Percentiles rank a stretch among this genome's conserved stretches.
Conservation (phyloP, 2,113 vertebrate species). For the Fulmarus glacialis region DNA sequence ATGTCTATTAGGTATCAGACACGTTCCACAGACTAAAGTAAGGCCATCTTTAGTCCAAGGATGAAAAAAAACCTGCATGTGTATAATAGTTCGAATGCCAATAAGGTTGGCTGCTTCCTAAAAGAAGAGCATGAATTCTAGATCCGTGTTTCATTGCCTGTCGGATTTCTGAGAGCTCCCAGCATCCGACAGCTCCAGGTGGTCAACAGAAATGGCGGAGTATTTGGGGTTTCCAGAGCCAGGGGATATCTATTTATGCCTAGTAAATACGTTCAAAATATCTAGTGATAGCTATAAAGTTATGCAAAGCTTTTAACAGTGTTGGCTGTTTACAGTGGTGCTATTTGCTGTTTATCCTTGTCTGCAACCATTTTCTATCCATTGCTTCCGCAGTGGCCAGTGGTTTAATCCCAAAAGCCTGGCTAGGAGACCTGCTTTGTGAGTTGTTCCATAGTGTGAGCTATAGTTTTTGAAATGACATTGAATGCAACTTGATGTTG, state of each 20-base stretch:
- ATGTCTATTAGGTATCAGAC: not conserved
- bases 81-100: not conserved
- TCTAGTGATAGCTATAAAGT: not conserved
- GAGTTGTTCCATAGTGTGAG: not conserved
- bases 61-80: not conserved
- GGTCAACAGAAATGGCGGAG: not conserved
- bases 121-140: not conserved
- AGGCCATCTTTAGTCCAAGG: not conserved
- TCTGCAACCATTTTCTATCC: not conserved
- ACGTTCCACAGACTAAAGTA: rapidly evolving
- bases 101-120: not conserved
- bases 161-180: not conserved
- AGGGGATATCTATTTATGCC: not conserved
- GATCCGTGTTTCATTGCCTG: not conserved
- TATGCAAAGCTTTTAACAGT: not conserved
- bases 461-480: not conserved
- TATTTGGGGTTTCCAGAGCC: not conserved
- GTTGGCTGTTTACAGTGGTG: not conserved
- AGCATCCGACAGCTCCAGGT: not conserved
- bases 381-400: not conserved
- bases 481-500: not conserved
- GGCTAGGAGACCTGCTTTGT: not conserved
- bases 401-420: not conserved
- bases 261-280: not conserved
- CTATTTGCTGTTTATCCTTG: not conserved